Evolutionary conservation across 2,113 vertebrate genomes (phyloP).

Genomic region (Ceyx cyanopectus): DNA sequence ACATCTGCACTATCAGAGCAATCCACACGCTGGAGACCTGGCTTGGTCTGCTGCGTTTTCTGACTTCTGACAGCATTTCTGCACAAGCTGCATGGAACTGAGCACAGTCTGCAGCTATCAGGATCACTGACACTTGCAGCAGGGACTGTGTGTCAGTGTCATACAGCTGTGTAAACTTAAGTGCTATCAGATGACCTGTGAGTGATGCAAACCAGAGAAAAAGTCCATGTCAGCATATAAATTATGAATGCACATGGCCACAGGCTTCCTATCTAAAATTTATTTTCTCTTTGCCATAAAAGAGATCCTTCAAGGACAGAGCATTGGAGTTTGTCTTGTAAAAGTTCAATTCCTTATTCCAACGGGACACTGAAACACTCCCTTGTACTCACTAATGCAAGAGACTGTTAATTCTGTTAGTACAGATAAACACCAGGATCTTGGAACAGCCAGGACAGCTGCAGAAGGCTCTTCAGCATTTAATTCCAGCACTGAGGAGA

Average conservation of each 20-base stretch:
- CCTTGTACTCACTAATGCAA: neutral
- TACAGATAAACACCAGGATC: neutral
- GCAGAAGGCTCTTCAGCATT: neutral
- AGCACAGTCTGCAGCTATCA: neutral
- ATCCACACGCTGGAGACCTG: neutral
- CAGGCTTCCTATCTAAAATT: conserved; percentile 10
- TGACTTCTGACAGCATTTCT: neutral
- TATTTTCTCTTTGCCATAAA: neutral
- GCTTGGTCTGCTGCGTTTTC: neutral
- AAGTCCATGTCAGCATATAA: conserved; percentile 15
- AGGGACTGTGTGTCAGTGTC: neutral
- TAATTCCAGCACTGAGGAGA: neutral
- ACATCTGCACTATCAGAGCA: neutral
- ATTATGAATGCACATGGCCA: neutral
- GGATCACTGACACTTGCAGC: neutral
- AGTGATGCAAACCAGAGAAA: neutral
- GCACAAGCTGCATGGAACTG: neutral
- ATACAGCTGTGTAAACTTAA: neutral
- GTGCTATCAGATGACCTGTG: neutral
- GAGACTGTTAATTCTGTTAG: neutral
- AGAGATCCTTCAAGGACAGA: conserved; percentile 28
- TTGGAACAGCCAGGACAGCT: neutral
- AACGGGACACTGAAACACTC: neutral
- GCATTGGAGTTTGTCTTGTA: neutral
- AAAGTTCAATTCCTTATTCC: neutral